Percentiles rank a stretch among this genome's conserved stretches.
phyloP scores from a whole-genome alignment of 2,797 vertebrate genomes.

The Sebastes vulpes region DNA sequence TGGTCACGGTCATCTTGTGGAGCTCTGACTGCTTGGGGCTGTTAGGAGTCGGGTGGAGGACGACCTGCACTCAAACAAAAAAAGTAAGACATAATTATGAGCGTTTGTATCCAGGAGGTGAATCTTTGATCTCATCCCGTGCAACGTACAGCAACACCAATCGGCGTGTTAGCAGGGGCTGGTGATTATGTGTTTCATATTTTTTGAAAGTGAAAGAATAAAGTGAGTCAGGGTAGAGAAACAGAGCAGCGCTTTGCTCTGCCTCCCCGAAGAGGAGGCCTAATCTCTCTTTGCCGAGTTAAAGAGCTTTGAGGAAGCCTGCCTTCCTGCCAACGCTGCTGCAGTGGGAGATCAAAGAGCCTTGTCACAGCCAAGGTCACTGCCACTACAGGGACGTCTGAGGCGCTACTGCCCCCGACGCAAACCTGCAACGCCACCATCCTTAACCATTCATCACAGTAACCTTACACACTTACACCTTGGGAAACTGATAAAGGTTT shows the following conservation, averaged over 20 bases:
- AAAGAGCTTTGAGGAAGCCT: slow-evolving; percentile 82
- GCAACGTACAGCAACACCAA: slow-evolving; percentile 33
- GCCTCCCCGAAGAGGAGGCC: slow-evolving; percentile 67
- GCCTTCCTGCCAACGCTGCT: slow-evolving; percentile 70
- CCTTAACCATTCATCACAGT: slow-evolving; percentile 24
- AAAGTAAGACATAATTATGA: slow-evolving; percentile 4
- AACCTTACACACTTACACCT: slow-evolving; percentile 11
- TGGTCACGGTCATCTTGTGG: slow-evolving; percentile 98
- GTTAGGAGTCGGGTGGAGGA: slow-evolving; percentile 97
- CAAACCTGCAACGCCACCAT: slow-evolving; percentile 33
- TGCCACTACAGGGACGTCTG: slow-evolving; percentile 60
- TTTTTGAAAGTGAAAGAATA: slow-evolving; percentile 36
- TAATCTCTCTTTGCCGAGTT: slow-evolving; percentile 82
- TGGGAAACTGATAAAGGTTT: slow-evolving; percentile 13
- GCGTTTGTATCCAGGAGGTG: not conserved
- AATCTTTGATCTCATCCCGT: slow-evolving; percentile 40
- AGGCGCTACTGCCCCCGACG: slow-evolving; percentile 12
- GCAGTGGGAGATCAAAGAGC: slow-evolving; percentile 79
- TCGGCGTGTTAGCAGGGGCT: slow-evolving; percentile 13
- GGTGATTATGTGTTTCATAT: slow-evolving; percentile 41
- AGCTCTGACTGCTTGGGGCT: slow-evolving; percentile 98
- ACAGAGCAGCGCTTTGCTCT: slow-evolving; percentile 44
- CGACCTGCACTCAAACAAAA: slow-evolving; percentile 87
- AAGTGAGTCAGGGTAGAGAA: slow-evolving; percentile 40
- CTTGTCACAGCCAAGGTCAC: slow-evolving; percentile 78